Percentiles rank a stretch among this genome's conserved stretches.
Evolutionary conservation across 2,797 vertebrate genomes (phyloP).

Genomic region (Natrix natrix): DNA sequence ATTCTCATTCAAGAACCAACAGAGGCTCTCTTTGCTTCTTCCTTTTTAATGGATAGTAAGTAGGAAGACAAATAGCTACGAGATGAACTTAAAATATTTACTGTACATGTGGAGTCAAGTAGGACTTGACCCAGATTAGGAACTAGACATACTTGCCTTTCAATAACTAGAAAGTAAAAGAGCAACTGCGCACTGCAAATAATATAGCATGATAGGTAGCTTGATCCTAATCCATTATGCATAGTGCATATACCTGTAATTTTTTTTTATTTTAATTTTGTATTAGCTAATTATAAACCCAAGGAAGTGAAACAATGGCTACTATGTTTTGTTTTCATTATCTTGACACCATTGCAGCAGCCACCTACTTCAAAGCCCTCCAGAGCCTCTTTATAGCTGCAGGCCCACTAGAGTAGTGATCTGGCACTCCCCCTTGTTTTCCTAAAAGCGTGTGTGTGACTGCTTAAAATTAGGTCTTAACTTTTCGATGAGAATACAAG

Average conservation of each 20-base stretch:
- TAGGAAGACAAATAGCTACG: background rate
- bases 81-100: background rate
- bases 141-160: background rate
- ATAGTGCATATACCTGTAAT: background rate
- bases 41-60: no score
- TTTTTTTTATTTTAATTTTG: background rate
- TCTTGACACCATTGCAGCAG: constrained; percentile 6
- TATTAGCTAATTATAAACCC: background rate
- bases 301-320: background rate
- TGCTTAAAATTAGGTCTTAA: background rate
- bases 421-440: background rate
- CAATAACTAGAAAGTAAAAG: background rate
- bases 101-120: no score
- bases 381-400: constrained; percentile 12
- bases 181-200: background rate
- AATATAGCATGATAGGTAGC: background rate
- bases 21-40: background rate
- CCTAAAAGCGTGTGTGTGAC: background rate
- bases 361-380: constrained; percentile 9
- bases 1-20: background rate
- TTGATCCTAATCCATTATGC: background rate
- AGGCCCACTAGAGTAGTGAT: constrained; percentile 7
- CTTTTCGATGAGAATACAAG: background rate
- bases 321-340: constrained; percentile 19
- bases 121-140: background rate